phyloP scores from a whole-genome alignment of 1,140 invertebrate species.

The Microvelia longipes region DNA sequence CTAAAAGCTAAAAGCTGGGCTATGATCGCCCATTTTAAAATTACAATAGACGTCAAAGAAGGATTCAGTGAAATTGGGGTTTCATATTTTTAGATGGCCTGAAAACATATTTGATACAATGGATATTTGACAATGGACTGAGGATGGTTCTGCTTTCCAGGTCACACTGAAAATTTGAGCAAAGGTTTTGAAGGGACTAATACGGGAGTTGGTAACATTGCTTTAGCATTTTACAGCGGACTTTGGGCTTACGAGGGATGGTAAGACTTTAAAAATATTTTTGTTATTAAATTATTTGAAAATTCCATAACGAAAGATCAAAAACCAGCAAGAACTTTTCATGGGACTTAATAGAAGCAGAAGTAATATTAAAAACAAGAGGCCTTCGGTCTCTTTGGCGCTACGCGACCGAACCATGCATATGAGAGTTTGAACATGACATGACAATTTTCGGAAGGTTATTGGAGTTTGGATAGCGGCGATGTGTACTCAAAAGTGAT shows the following conservation, averaged over 20 bases:
- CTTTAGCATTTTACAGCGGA: conserved; percentile 80
- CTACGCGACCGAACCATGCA: too few relatives aligned
- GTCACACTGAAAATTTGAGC: conserved; percentile 49
- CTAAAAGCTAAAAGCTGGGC: background rate
- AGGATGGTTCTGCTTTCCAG: conserved; percentile 34
- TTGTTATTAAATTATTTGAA: too few relatives aligned
- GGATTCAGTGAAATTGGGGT: background rate
- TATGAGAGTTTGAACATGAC: too few relatives aligned
- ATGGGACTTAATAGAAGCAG: too few relatives aligned
- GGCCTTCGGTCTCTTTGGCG: too few relatives aligned
- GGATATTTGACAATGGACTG: background rate
- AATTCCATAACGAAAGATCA: too few relatives aligned
- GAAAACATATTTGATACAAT: background rate
- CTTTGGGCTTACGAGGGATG: conserved; percentile 93
- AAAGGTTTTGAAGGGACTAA: conserved; percentile 63
- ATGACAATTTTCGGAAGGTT: too few relatives aligned
- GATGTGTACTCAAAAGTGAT: too few relatives aligned
- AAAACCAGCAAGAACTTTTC: too few relatives aligned
- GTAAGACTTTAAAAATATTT: too few relatives aligned
- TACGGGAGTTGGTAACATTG: conserved; percentile 50
- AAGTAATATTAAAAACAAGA: too few relatives aligned
- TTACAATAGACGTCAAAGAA: background rate
- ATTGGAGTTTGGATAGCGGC: too few relatives aligned
- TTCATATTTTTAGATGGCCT: background rate
- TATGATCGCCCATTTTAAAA: background rate